These are phyloP conservation scores for Tupiocoris notatus DNA, from an alignment of 2,888 invertebrate genomes.

Conservation along the genomic window DNA sequence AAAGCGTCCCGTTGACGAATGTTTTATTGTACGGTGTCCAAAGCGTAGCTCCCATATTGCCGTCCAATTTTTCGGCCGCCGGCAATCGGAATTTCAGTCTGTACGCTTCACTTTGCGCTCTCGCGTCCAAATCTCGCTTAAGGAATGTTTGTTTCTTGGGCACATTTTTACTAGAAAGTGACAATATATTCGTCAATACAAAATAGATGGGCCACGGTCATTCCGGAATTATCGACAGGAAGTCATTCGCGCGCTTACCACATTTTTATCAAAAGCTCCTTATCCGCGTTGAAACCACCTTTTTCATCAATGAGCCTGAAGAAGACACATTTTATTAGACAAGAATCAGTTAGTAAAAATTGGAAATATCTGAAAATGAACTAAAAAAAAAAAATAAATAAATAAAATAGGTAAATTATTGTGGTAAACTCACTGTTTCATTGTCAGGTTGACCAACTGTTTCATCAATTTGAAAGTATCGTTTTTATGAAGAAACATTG, in stretches of 20 bases:
- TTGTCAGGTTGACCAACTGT: slow-evolving; percentile 93
- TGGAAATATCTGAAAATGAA: too few relatives aligned
- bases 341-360: too few relatives aligned
- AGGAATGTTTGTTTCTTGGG: slow-evolving; percentile 88
- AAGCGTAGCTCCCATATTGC: slow-evolving; percentile 83
- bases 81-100: slow-evolving; percentile 82
- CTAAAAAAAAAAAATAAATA: too few relatives aligned
- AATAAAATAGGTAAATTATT: too few relatives aligned
- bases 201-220: too few relatives aligned
- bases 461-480: slow-evolving; percentile 92
- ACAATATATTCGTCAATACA: too few relatives aligned
- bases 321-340: slow-evolving; percentile 47
- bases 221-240: too few relatives aligned
- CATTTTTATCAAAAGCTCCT: slow-evolving; percentile 76
- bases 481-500: slow-evolving; percentile 81
- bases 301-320: slow-evolving; percentile 87
- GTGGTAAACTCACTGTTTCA: slow-evolving; percentile 84
- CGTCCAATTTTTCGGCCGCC: slow-evolving; percentile 87
- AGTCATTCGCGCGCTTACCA: slow-evolving; percentile 57
- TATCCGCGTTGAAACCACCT: slow-evolving; percentile 81
- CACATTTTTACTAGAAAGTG: slow-evolving; percentile 71
- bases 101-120: slow-evolving; percentile 90
- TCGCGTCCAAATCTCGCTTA: slow-evolving; percentile 91
- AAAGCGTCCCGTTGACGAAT: slow-evolving; percentile 83
- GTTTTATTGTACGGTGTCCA: slow-evolving; percentile 95